Evolutionary conservation across 2,797 vertebrate species (phyloP).

Genomic region (Phylloscopus collybita): DNA sequence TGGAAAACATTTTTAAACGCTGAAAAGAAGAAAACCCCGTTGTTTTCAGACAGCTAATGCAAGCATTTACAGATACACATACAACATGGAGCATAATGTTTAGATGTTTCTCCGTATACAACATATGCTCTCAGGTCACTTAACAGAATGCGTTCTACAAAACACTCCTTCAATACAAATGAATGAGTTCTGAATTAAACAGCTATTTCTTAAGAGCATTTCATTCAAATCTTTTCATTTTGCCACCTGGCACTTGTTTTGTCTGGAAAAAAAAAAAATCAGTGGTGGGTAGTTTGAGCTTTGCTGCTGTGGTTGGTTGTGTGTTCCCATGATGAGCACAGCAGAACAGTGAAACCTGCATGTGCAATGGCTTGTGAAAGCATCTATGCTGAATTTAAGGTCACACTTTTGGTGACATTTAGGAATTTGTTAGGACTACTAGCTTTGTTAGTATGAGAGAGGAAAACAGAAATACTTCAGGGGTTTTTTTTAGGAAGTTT

Average conservation of each 20-base stretch:
- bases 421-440: not conserved
- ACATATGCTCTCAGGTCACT: slow-evolving; percentile 83
- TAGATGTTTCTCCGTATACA: slow-evolving; percentile 82
- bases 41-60: slow-evolving; percentile 82
- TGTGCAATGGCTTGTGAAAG: not conserved
- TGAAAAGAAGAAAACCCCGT: slow-evolving; percentile 71
- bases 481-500: not conserved
- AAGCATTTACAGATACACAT: slow-evolving; percentile 80
- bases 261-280: not conserved
- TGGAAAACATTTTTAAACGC: slow-evolving; percentile 74
- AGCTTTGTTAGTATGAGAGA: not conserved
- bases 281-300: slow-evolving; percentile 13
- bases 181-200: slow-evolving; percentile 81
- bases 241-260: slow-evolving; percentile 77
- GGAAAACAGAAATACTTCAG: not conserved
- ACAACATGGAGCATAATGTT: slow-evolving; percentile 82
- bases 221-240: slow-evolving; percentile 63
- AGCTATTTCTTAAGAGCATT: slow-evolving; percentile 77
- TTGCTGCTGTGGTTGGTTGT: not conserved
- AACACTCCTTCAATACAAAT: slow-evolving; percentile 81
- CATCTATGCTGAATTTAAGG: not conserved
- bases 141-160: slow-evolving; percentile 80
- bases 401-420: not conserved
- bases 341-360: not conserved
- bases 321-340: not conserved